phyloP scores from a whole-genome alignment of 2,797 vertebrate species.

The Acanthopagrus latus region DNA sequence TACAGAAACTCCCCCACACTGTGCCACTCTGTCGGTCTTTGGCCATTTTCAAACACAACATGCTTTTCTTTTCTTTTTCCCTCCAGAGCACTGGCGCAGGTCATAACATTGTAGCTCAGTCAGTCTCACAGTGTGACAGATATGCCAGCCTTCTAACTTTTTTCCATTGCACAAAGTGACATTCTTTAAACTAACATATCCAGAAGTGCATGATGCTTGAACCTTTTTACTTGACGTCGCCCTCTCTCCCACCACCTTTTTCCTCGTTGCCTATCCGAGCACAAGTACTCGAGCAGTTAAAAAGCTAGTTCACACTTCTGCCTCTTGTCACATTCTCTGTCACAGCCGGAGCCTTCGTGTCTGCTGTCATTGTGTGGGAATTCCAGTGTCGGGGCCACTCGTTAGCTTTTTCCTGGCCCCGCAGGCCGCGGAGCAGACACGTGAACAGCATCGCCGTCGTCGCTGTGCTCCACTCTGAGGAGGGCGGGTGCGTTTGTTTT shows the following conservation, averaged over 20 bases:
- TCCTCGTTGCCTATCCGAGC: not conserved
- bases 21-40: conserved; percentile 2
- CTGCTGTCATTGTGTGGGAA: conserved; percentile 31
- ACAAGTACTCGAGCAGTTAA: not conserved
- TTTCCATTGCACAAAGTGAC: not conserved
- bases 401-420: conserved; percentile 53
- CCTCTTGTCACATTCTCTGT: conserved; percentile 27
- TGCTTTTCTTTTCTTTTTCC: not conserved
- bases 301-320: conserved; percentile 1
- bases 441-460: conserved; percentile 26
- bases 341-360: conserved; percentile 19
- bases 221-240: not conserved
- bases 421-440: conserved; percentile 1
- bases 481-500: conserved; percentile 55
- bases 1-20: conserved; percentile 24
- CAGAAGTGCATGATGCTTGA: not conserved
- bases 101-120: conserved; percentile 9
- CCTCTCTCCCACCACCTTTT: not conserved
- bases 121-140: not conserved
- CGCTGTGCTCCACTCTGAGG: conserved; percentile 14
- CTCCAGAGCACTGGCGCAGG: not conserved
- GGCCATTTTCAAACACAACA: conserved; percentile 21
- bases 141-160: not conserved
- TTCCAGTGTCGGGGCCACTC: conserved; percentile 5
- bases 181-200: not conserved